These are phyloP conservation scores for Rhodeus uyekii DNA, from an alignment of 2,797 vertebrate species.

Conservation along the genomic window DNA sequence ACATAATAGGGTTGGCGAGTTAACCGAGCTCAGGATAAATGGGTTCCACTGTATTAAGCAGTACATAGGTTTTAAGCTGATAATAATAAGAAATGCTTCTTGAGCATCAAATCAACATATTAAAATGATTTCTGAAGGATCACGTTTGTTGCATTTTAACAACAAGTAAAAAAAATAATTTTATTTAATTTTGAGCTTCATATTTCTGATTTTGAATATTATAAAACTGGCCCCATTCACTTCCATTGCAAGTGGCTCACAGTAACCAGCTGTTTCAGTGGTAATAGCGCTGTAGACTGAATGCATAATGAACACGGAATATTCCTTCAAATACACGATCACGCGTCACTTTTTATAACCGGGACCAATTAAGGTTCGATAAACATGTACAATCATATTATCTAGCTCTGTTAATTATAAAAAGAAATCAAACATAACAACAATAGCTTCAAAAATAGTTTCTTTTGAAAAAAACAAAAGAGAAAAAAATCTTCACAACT, in stretches of 20 bases:
- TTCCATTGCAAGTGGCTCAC: background rate
- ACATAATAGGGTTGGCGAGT: too few species aligned
- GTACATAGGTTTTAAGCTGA: background rate
- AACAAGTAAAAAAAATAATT: too few species aligned
- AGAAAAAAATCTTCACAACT: too few species aligned
- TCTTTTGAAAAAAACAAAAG: too few species aligned
- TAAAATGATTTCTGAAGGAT: background rate
- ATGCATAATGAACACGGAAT: background rate
- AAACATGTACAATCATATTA: background rate
- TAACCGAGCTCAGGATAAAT: too few species aligned
- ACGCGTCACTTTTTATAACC: background rate
- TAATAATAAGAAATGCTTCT: background rate
- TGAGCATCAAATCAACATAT: background rate
- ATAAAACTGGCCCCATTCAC: background rate
- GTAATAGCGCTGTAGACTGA: background rate
- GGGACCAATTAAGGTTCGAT: too few species aligned
- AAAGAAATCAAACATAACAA: too few species aligned
- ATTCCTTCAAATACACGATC: background rate
- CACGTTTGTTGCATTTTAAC: too few species aligned
- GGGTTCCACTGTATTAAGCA: too few species aligned
- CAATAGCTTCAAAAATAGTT: too few species aligned
- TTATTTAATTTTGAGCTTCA: too few species aligned
- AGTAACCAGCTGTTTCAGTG: too few species aligned
- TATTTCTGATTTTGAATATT: background rate
- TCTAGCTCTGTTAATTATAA: background rate